phyloP scores from a whole-genome alignment of 1,140 invertebrate genomes.

The Lasioglossum baleicum region DNA sequence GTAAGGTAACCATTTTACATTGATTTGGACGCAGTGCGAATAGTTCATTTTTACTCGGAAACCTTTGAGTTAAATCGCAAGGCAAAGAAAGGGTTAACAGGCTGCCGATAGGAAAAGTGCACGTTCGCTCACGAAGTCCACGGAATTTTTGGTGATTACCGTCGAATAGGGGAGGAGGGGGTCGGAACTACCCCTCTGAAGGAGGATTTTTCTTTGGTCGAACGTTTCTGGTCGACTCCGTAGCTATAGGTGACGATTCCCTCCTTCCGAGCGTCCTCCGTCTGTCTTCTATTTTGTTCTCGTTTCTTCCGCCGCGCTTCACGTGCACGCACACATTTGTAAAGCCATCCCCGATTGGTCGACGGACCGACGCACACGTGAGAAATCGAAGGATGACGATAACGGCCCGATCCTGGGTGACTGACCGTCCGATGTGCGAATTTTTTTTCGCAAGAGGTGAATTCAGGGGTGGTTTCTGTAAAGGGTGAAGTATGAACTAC shows the following conservation, averaged over 20 bases:
- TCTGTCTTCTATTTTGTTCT: slow-evolving; percentile 26
- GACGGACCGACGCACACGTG: slow-evolving; percentile 50
- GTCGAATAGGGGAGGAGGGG: not conserved
- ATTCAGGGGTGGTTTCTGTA: too few species aligned
- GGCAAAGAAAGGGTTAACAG: too few species aligned
- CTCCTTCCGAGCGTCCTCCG: slow-evolving; percentile 1
- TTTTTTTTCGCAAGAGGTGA: slow-evolving; percentile 12
- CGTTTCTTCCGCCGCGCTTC: slow-evolving; percentile 10
- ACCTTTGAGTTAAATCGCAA: too few species aligned
- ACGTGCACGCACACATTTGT: not conserved
- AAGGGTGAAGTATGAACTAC: not conserved
- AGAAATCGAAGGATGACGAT: slow-evolving; percentile 52
- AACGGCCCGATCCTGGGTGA: slow-evolving; percentile 50
- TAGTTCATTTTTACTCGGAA: too few species aligned
- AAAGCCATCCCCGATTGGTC: not conserved
- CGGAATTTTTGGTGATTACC: slow-evolving; percentile 56
- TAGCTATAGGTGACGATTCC: slow-evolving; percentile 16
- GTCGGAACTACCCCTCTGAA: not conserved
- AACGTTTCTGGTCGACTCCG: not conserved
- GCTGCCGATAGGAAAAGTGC: too few species aligned
- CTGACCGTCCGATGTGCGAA: slow-evolving; percentile 40
- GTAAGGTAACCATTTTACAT: too few species aligned
- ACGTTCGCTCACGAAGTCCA: slow-evolving; percentile 28
- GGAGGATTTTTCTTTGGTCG: not conserved
- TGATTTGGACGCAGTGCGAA: too few species aligned